Percentiles rank a stretch among this genome's conserved stretches.
Conservation (phyloP, 2,797 vertebrate genomes). For the Onychomys arenicola region DNA sequence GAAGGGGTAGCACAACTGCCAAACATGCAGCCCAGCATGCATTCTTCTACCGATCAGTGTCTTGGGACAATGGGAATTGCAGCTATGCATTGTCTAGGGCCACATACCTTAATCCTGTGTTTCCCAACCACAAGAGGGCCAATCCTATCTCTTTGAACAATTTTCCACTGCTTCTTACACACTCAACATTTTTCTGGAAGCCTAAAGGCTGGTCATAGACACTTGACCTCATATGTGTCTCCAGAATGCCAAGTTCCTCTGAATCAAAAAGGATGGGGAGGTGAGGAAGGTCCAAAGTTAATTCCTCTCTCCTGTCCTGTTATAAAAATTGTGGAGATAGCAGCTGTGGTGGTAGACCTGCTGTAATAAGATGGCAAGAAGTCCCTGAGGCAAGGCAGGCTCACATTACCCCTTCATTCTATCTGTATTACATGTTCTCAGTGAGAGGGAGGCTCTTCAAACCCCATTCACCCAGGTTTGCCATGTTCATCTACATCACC, state of each 20-base stretch:
- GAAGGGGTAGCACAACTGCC: neutral
- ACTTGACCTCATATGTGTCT: neutral
- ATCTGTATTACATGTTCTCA: neutral
- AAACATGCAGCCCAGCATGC: rapidly evolving
- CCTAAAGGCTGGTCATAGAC: neutral
- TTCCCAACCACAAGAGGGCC: neutral
- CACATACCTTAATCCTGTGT: neutral
- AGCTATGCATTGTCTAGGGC: neutral
- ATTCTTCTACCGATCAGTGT: rapidly evolving
- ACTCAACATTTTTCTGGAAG: neutral
- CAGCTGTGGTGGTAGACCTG: neutral
- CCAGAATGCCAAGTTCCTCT: neutral
- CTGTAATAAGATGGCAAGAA: rapidly evolving
- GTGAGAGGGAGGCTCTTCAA: neutral
- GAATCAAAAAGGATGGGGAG: neutral
- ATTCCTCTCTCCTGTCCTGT: neutral
- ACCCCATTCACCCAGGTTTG: neutral
- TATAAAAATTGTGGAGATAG: neutral
- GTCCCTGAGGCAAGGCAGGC: neutral
- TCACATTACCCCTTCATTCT: rapidly evolving
- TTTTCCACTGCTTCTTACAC: neutral
- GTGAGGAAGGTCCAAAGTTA: neutral
- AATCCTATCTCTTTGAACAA: neutral
- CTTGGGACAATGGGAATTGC: neutral
- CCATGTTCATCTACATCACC: neutral